Base-by-base conservation (phyloP, 2,113 vertebrate genomes). In the Pteronura brasiliensis region DNA sequence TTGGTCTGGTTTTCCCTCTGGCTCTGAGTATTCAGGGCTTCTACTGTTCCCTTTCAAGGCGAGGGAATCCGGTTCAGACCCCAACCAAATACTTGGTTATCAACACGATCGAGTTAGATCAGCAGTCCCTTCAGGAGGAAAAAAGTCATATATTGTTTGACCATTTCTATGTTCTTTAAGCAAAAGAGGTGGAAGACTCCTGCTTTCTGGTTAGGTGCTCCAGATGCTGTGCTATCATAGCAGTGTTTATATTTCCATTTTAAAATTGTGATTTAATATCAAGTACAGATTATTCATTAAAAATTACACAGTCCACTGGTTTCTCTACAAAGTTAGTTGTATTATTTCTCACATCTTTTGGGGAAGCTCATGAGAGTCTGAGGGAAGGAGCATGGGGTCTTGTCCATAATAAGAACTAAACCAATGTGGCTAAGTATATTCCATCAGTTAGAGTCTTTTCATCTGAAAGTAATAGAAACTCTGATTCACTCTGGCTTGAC, bases 231-330 rank as follows among this genome's bases (percentile, higher is more conserved):
- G 31, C 49, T 76, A 61, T 79, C 44, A 17, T 47, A 72, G 52
- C 34, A 34, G 20, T 61, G 25, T 29, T 83, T 65, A 34, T 90
- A 65, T 12, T 90, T 91, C 8, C 7, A 47, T 96, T 87, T 47
- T 59, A 63, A 84, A 88, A 88, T 25, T 88, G 12, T 88, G 23
- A 84, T 25, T 90, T 79, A 87, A 93, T 79, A 65, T 89, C 81
- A 87, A 81, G 47, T 65, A 85, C 3, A 90, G 31, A 20, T 67
- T 83, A 39, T 88, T 95, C 61, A 80, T 95, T 90, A 92, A 94
- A 93, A 96, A 80, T 49, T 69, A 59, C 4, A 67, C 7, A 79
- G 95, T 72, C 21, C 4, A 10, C 71, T 92, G 57, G 49, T 8
- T 63, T 88, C 44, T 80, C 7, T 77, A 25, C 18, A 74, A 95